Percentiles rank a stretch among this genome's conserved stretches.
Conservation (phyloP, 2,113 vertebrate species). For the Azemiops feae region DNA sequence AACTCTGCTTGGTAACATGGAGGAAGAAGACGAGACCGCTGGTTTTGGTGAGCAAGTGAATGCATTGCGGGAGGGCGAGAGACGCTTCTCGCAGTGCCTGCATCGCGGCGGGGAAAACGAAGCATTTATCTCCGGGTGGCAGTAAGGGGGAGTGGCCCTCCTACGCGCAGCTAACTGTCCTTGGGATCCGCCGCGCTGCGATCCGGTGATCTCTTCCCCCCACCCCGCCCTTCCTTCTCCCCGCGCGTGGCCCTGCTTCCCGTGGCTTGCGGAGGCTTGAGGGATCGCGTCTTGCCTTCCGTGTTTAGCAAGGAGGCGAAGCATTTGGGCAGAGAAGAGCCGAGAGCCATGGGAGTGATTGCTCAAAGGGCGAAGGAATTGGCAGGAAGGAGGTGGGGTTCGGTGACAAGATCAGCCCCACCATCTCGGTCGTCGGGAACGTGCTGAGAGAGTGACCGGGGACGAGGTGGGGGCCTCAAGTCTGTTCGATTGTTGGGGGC, state of each 20-base stretch:
- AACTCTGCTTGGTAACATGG: constrained; percentile 7
- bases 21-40: constrained; percentile 39
- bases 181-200: background rate
- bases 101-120: background rate
- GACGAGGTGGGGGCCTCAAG: background rate
- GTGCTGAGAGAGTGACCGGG: background rate
- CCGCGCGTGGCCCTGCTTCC: background rate
- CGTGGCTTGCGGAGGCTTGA: background rate
- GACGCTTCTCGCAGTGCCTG: background rate
- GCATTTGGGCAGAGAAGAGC: background rate
- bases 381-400: background rate
- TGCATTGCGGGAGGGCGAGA: background rate
- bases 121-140: background rate
- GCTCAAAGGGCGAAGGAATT: background rate
- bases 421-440: background rate
- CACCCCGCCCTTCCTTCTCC: fast-evolving
- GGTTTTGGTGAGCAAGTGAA: constrained; percentile 34
- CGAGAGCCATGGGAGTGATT: background rate
- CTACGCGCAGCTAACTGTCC: background rate
- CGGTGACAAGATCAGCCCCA: background rate
- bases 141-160: background rate
- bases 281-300: no score
- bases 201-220: background rate
- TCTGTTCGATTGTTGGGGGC: background rate
- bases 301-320: background rate